These are phyloP conservation scores for Margaritifera margaritifera DNA, from an alignment of 2,888 invertebrate genomes.

Conservation along the genomic window DNA sequence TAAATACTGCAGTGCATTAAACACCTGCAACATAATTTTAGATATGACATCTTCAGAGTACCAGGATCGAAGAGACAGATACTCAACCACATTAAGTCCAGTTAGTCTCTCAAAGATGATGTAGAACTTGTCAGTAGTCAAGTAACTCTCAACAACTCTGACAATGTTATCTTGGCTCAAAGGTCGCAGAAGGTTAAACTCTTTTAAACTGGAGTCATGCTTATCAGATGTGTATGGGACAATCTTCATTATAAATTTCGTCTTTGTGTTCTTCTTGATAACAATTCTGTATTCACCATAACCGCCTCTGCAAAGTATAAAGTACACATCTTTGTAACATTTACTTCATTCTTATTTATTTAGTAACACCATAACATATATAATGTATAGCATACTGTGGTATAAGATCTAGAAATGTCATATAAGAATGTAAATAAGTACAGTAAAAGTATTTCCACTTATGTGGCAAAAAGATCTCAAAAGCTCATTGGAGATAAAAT, in stretches of 20 bases:
- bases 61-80: slow-evolving; percentile 89
- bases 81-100: slow-evolving; percentile 92
- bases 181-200: slow-evolving; percentile 85
- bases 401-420: too few species aligned
- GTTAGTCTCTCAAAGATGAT: slow-evolving; percentile 77
- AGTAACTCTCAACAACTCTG: slow-evolving; percentile 75
- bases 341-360: too few species aligned
- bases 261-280: slow-evolving; percentile 75
- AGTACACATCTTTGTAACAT: background rate
- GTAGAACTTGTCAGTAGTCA: slow-evolving; percentile 66
- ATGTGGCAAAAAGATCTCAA: too few species aligned
- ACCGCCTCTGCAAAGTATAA: slow-evolving; percentile 79
- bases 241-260: slow-evolving; percentile 89
- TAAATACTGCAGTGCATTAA: slow-evolving; percentile 82
- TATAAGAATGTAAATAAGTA: too few species aligned
- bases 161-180: slow-evolving; percentile 91
- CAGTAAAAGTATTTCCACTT: too few species aligned
- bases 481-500: too few species aligned
- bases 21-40: slow-evolving; percentile 84
- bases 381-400: too few species aligned
- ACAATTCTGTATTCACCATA: slow-evolving; percentile 74
- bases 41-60: slow-evolving; percentile 95
- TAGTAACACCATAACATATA: too few species aligned
- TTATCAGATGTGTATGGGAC: slow-evolving; percentile 55
- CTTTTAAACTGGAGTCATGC: slow-evolving; percentile 79